A percentile compares a stretch with the other conserved stretches of the same genome.
Conservation (phyloP, 1,140 invertebrate species). For the Drosophila auraria region DNA sequence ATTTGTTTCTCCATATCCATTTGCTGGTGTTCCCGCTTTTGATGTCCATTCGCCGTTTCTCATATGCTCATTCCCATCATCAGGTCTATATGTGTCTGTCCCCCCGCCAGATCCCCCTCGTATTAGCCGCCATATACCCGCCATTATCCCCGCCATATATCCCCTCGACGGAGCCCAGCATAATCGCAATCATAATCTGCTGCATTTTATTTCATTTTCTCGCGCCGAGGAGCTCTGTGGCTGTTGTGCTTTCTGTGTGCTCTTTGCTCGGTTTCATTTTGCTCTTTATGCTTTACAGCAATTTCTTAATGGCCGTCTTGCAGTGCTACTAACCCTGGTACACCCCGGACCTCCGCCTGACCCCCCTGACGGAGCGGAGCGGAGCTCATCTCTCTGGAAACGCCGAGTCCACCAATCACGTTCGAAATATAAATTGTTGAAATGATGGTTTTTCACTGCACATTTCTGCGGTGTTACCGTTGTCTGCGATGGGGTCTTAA, state of each 20-base stretch:
- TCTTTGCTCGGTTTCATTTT: constrained; percentile 74
- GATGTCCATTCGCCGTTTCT: constrained; percentile 22
- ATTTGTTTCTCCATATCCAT: constrained; percentile 8
- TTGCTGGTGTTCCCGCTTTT: constrained; percentile 17
- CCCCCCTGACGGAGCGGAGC: not conserved
- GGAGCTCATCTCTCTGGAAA: constrained; percentile 3
- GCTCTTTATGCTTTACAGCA: constrained; percentile 80
- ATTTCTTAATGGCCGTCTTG: constrained; percentile 80
- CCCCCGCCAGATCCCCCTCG: not conserved
- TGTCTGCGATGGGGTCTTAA: constrained; percentile 30
- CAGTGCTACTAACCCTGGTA: constrained; percentile 39
- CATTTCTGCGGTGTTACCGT: constrained; percentile 47
- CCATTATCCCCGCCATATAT: constrained; percentile 10
- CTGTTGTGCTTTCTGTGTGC: constrained; percentile 21
- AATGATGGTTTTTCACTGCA: constrained; percentile 82
- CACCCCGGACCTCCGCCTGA: not conserved
- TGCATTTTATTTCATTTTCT: constrained; percentile 84
- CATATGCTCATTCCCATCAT: constrained; percentile 57
- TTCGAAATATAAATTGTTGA: constrained; percentile 84
- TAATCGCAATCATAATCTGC: constrained; percentile 83
- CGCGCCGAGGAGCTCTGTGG: constrained; percentile 56
- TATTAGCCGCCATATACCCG: constrained; percentile 4
- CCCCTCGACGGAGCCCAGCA: constrained; percentile 40
- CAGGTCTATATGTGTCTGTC: constrained; percentile 13
- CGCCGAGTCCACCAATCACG: constrained; percentile 73